Evolutionary conservation across 2,113 vertebrate genomes (phyloP).

Genomic region (Paracanthobrama guichenoti): DNA sequence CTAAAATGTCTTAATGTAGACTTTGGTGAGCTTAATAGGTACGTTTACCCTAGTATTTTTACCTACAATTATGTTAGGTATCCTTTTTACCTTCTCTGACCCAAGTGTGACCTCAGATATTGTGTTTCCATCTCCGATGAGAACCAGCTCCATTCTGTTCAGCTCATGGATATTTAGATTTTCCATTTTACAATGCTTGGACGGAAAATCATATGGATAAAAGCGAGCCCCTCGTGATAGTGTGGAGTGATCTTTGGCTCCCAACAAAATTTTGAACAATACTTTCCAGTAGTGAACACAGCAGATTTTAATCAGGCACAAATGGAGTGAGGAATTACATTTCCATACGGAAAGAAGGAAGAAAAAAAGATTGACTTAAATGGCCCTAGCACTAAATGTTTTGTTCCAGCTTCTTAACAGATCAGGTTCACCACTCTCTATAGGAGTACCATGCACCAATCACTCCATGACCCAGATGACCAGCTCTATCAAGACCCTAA

Average conservation of each 20-base stretch:
- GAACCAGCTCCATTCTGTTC: background rate
- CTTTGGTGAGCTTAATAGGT: too few species aligned
- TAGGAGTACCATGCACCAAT: conserved; percentile 63
- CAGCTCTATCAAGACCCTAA: background rate
- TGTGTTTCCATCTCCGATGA: background rate
- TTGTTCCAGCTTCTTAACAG: conserved; percentile 59
- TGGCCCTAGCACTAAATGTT: background rate
- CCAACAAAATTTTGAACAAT: conserved; percentile 25
- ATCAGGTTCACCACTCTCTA: conserved; percentile 53
- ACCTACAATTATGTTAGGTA: too few species aligned
- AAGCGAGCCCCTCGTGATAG: background rate
- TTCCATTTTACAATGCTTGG: conserved; percentile 28
- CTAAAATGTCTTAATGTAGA: too few species aligned
- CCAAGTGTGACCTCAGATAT: background rate
- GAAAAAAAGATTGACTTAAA: background rate
- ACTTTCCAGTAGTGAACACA: conserved; percentile 26
- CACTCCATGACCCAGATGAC: conserved; percentile 62
- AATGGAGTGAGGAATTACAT: conserved; percentile 15
- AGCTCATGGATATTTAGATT: background rate
- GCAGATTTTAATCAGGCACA: conserved; percentile 27
- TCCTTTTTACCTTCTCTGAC: background rate
- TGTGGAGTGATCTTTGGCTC: conserved; percentile 39
- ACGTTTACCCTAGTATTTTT: too few species aligned
- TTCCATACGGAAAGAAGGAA: background rate
- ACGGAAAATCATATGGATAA: conserved; percentile 40